Base-by-base conservation (phyloP, 2,797 vertebrate species). In the Tenualosa thibaudeaui region DNA sequence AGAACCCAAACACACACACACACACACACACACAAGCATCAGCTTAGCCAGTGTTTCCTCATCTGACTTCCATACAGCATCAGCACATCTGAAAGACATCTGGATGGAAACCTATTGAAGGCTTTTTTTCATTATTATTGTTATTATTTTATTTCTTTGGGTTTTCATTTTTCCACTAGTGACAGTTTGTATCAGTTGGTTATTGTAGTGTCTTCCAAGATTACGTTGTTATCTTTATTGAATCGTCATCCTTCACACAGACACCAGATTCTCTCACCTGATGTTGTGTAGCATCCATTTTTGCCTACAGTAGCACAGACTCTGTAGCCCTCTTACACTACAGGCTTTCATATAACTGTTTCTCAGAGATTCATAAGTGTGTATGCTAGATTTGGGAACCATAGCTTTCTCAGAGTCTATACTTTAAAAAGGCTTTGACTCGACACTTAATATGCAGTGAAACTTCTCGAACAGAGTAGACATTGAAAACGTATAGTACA, bases 1-100 rank as follows among this genome's bases (percentile, higher is more conserved):
- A 31, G 31, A 31, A 31, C 31, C 31, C 1, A 31, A 31, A 31
- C 31, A 31, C 31, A 31, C 31, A 31, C 83, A 88, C 89, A 92
- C 83, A 87, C 90, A 89, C 91, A 88, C 93, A 88, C 91, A 88
- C 71, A 19, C 40, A 78, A 40, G 68, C 68, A 75, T 37, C 71
- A 46, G 17, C 17, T 43, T 19, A 46, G 40, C 17, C 71, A 75
- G 68, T 75, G 68, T 75, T 40, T 75, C 68, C 68, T 40, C 68
- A 75, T 75, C 31, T 31, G 10, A 40, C 68, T 37, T 75, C 68
- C 68, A 78, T 43, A 78, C 71, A 22, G 37, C 0, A 6, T 46
- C 71, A 31, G 31, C 31, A 78, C 71, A 78, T 43, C 71, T 46
- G 10, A 43, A 78, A 78, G 37, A 78, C 40, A 78, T 40, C 71